These are phyloP conservation scores for Rapana venosa DNA, from an alignment of 2,888 invertebrate species.

Conservation along the genomic window DNA sequence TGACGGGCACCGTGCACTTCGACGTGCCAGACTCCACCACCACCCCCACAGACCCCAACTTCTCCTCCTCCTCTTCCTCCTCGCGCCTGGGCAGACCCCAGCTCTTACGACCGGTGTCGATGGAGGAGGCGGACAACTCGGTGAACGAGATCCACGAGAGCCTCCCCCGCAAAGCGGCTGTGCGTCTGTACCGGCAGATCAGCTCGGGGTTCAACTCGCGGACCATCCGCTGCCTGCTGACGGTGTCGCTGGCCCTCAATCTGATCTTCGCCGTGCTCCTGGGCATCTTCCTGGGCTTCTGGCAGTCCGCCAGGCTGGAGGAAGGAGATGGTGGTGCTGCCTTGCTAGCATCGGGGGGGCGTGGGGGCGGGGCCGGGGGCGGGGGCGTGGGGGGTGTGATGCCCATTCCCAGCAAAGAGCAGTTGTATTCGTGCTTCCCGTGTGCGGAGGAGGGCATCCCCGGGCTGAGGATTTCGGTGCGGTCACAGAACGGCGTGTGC, in stretches of 20 bases:
- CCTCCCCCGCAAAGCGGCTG: conserved; percentile 46
- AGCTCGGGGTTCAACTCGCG: conserved; percentile 49
- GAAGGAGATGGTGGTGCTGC: background rate
- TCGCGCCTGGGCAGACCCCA: background rate
- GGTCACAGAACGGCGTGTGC: conserved; percentile 39
- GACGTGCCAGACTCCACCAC: conserved; percentile 15
- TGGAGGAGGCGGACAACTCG: conserved; percentile 52
- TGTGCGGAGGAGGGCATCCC: conserved; percentile 36
- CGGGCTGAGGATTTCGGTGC: conserved; percentile 16
- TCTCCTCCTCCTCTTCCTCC: background rate
- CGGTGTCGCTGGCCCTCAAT: conserved; percentile 49
- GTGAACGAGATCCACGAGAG: conserved; percentile 52
- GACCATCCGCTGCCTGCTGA: conserved; percentile 50
- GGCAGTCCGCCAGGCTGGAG: conserved; percentile 37
- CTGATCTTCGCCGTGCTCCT: conserved; percentile 48
- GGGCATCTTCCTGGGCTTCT: conserved; percentile 51
- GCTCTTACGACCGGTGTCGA: conserved; percentile 37
- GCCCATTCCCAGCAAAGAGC: background rate
- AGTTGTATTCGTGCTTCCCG: conserved; percentile 29
- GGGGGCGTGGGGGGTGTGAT: background rate
- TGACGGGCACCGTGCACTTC: conserved; percentile 40
- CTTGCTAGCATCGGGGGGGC: background rate
- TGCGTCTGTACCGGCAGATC: conserved; percentile 49
- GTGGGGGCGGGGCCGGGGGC: background rate
- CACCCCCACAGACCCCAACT: background rate